Conservation (phyloP, 1,140 invertebrate genomes). For the Drosophila ananassae region DNA sequence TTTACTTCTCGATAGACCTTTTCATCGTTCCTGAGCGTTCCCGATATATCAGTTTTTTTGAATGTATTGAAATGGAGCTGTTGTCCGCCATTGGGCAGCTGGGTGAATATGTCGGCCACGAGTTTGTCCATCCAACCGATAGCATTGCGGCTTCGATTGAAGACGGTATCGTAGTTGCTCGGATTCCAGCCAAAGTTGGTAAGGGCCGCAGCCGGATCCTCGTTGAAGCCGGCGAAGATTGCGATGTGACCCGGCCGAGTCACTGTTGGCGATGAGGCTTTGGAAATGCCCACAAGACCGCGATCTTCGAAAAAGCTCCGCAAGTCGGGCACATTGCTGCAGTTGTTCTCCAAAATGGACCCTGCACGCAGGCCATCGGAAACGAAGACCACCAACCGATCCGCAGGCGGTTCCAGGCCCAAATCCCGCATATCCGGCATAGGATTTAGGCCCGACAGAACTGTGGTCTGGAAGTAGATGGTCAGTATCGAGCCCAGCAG, state of each 20-base stretch:
- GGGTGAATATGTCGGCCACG: constrained; percentile 16
- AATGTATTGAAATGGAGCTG: constrained; percentile 10
- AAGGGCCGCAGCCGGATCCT: constrained; percentile 97
- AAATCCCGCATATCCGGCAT: constrained; percentile 82
- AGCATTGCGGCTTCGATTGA: constrained; percentile 90
- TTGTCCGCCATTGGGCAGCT: constrained; percentile 12
- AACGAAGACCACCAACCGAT: constrained; percentile 92
- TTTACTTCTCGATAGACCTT: background rate
- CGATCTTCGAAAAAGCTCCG: constrained; percentile 74
- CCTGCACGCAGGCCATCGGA: constrained; percentile 95
- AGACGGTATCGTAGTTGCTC: constrained; percentile 97
- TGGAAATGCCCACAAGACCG: constrained; percentile 94
- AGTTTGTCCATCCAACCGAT: constrained; percentile 86
- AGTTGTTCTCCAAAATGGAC: constrained; percentile 87
- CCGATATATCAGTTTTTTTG: background rate
- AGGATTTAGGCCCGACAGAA: constrained; percentile 85
- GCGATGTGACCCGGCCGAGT: constrained; percentile 98
- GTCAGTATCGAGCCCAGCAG: constrained; percentile 87
- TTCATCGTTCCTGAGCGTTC: background rate
- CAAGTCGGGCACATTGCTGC: constrained; percentile 49
- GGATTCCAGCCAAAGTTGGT: constrained; percentile 98
- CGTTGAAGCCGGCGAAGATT: constrained; percentile 96
- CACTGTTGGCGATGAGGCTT: constrained; percentile 96
- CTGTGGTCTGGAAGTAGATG: constrained; percentile 87
- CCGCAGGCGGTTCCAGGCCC: constrained; percentile 87